Conservation (phyloP, 2,797 vertebrate genomes). For the Anguilla pacifica region DNA sequence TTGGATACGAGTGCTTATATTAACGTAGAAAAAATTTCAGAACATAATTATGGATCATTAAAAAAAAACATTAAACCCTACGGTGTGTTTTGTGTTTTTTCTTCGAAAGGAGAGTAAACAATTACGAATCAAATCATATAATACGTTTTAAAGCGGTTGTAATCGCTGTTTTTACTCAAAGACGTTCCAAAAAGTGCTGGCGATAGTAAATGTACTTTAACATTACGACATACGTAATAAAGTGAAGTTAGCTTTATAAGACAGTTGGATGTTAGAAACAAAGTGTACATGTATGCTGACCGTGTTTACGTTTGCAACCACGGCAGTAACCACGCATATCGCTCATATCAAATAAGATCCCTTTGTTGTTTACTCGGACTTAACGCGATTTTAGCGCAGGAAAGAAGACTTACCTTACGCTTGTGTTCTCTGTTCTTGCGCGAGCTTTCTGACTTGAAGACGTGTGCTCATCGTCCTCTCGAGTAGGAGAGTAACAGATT, state of each 20-base stretch:
- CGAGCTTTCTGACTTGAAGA: slow-evolving; percentile 15
- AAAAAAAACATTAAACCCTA: not conserved
- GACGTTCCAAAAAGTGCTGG: not conserved
- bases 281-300: not conserved
- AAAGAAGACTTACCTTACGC: slow-evolving; percentile 42
- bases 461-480: not conserved
- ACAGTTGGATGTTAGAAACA: not conserved
- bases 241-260: not conserved
- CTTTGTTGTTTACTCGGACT: not conserved
- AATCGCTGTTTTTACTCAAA: not conserved
- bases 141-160: not conserved
- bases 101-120: not conserved
- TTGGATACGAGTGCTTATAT: not conserved
- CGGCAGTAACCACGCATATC: not conserved
- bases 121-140: not conserved
- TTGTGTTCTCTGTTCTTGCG: slow-evolving; percentile 45
- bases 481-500: not conserved
- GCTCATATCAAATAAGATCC: not conserved
- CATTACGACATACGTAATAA: not conserved
- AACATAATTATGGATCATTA: not conserved
- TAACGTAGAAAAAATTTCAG: not conserved
- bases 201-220: not conserved
- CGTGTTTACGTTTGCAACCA: not conserved
- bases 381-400: not conserved
- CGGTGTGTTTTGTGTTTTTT: not conserved